Evolutionary conservation across 2,797 vertebrate species (phyloP).

Genomic region (Triplophysa bombifrons): DNA sequence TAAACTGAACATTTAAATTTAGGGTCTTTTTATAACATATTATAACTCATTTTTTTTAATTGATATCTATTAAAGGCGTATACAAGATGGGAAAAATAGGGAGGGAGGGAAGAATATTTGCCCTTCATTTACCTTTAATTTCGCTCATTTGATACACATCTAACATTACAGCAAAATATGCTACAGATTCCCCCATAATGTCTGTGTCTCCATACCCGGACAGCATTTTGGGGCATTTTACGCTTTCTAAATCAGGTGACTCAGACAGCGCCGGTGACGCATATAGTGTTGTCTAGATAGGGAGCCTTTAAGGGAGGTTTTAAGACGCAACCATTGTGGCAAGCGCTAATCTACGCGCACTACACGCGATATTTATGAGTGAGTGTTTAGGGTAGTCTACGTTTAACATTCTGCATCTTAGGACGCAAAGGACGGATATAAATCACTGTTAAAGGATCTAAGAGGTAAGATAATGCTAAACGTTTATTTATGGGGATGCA

Average conservation of each 20-base stretch:
- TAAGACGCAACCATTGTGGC: not conserved
- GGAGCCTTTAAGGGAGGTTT: not conserved
- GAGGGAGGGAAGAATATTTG: no score
- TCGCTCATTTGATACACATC: not conserved
- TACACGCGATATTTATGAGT: slow-evolving; percentile 11
- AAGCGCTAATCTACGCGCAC: not conserved
- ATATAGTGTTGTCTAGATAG: slow-evolving; percentile 5
- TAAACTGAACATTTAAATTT: not conserved
- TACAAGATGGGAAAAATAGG: no score
- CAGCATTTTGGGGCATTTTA: not conserved
- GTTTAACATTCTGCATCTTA: slow-evolving; percentile 37
- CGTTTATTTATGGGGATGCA: not conserved
- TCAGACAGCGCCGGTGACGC: not conserved
- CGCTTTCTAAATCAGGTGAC: slow-evolving; percentile 8
- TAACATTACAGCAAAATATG: not conserved
- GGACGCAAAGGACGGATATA: slow-evolving; percentile 15
- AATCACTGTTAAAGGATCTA: not conserved
- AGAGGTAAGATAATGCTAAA: slow-evolving; percentile 22
- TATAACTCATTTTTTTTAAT: no score
- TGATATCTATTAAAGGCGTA: no score
- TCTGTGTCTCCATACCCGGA: not conserved
- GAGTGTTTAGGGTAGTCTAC: not conserved
- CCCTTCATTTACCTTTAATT: not conserved
- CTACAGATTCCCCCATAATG: not conserved
- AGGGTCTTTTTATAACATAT: no score